Conservation (phyloP, 2,888 invertebrate species). For the Acronicta leporina region DNA sequence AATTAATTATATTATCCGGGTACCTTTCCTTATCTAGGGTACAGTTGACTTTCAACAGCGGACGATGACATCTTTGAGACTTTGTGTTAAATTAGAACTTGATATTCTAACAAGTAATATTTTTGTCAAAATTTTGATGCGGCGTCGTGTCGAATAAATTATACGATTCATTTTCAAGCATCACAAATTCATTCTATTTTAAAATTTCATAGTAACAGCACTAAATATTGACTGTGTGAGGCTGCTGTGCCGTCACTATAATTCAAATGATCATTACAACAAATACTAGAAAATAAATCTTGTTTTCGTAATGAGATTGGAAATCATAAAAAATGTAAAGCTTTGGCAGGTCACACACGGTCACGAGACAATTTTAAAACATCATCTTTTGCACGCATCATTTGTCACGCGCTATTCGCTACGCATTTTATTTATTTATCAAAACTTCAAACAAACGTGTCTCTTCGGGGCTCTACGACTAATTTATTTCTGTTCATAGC, state of each 20-base stretch:
- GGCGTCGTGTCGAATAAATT: no score
- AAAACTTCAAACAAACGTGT: constrained; percentile 47
- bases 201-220: no score
- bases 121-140: no score
- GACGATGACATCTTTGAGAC: neutral
- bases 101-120: no score
- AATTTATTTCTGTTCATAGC: constrained; percentile 47
- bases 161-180: no score
- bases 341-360: constrained; percentile 1
- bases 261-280: no score
- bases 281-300: neutral
- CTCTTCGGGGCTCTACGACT: constrained; percentile 28
- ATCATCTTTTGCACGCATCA: no score
- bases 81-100: neutral
- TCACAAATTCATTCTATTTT: no score
- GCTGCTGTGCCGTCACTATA: no score
- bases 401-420: constrained; percentile 34
- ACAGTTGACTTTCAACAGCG: constrained; percentile 2
- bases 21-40: constrained; percentile 7
- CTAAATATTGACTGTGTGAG: no score
- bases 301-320: neutral
- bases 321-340: neutral
- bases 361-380: constrained; percentile 15
- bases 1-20: constrained; percentile 40
- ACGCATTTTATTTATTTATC: constrained; percentile 27